Base-by-base conservation (phyloP, 2,888 invertebrate species). In the Idaea dimidiata region DNA sequence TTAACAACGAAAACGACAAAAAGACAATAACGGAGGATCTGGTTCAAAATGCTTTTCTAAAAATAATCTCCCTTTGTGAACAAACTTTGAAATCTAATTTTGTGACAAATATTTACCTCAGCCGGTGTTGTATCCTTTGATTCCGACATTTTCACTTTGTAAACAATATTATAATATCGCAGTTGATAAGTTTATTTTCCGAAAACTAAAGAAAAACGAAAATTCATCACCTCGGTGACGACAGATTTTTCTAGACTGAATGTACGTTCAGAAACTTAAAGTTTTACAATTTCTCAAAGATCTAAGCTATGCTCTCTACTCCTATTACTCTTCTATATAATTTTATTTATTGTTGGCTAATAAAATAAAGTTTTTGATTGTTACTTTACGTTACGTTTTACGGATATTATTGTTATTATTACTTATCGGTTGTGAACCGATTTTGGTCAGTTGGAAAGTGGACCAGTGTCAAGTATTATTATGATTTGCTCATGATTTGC, bases 161-260 rank as follows among this genome's bases (percentile, higher is more conserved):
- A n/a, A 7, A n/a, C 10, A 54, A 10, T 53, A 32, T 54, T 16
- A 16, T 55, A 17, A 16, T 16, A 7, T 17, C 16, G 54, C 6
- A 55, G 54, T 55, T 17, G 8, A 16, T 10, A 55, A 16, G 7
- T 7, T 17, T 17, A 16, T 17, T 16, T 16, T 17, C 16, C 54
- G 54, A 7, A 55, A 16, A 16, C 16, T 8, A 17, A 6, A 17
- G 58, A 58, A 58, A 60, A 60, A 62, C n/a, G 0, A n/a, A 53
- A 6, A 5, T 18, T 24, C 43, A 43, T 33, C 10, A 17, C 17
- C 54, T 16, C 16, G 54, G 54, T 16, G 54, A 16, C 24, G 66
- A 64, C 65, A 71, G 80, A 78, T 72, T 78, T 79, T 81, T 81
- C 81, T 80, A 81, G 81, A 81, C 66, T 72, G 43, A 59, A 16